These are phyloP conservation scores for Eueides isabella DNA, from an alignment of 1,140 invertebrate genomes.

Conservation along the genomic window DNA sequence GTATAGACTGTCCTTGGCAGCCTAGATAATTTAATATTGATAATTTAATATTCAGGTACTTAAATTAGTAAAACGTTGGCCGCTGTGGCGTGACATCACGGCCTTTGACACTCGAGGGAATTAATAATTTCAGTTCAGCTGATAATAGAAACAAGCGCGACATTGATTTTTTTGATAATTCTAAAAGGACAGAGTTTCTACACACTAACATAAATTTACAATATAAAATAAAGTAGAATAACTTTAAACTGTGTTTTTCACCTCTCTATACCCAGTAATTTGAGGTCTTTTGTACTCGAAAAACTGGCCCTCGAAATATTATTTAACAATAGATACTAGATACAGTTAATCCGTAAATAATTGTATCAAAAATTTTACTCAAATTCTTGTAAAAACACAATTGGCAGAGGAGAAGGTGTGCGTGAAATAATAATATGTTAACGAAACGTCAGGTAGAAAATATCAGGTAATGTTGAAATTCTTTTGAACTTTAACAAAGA, in stretches of 20 bases:
- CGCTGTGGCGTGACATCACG: no score
- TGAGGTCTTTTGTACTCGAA: not conserved
- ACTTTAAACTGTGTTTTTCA: not conserved
- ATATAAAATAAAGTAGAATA: no score
- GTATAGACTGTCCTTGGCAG: no score
- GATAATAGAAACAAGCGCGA: no score
- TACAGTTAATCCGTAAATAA: conserved; percentile 1
- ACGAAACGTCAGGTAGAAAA: conserved; percentile 30
- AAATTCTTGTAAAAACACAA: conserved; percentile 2
- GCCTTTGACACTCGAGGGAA: no score
- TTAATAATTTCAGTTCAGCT: no score
- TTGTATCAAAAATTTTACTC: not conserved
- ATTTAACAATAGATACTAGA: not conserved
- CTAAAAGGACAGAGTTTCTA: no score
- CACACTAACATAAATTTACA: no score
- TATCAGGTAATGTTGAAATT: conserved; percentile 27
- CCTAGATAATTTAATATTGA: no score
- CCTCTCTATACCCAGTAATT: not conserved
- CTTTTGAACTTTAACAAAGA: conserved; percentile 28
- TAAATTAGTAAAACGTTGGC: no score
- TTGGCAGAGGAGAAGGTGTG: not conserved
- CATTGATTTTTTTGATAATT: no score
- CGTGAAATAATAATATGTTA: not conserved
- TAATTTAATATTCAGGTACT: no score
- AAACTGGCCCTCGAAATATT: not conserved